Evolutionary conservation across 2,797 vertebrate species (phyloP).

Genomic region (Hyperoplus immaculatus): DNA sequence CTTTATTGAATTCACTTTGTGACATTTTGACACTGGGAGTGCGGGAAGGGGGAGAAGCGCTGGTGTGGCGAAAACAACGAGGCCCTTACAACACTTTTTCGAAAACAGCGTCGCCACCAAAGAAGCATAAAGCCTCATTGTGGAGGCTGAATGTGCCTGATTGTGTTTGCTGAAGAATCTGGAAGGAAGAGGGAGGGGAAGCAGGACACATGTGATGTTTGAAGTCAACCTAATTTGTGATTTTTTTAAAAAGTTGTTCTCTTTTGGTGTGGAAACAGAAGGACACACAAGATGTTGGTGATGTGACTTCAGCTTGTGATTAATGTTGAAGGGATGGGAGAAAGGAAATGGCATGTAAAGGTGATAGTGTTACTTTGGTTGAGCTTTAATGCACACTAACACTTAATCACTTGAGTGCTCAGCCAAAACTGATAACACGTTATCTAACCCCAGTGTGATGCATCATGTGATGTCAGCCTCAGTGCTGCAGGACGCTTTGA

Average conservation of each 20-base stretch:
- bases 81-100: slow-evolving; percentile 70
- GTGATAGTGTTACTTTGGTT: slow-evolving; percentile 21
- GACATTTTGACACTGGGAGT: slow-evolving; percentile 72
- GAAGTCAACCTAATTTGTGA: slow-evolving; percentile 61
- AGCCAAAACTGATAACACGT: slow-evolving; percentile 54
- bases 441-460: slow-evolving; percentile 58
- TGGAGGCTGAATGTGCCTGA: slow-evolving; percentile 77
- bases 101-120: slow-evolving; percentile 66
- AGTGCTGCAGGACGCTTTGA: slow-evolving; percentile 42
- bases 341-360: slow-evolving; percentile 18
- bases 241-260: slow-evolving; percentile 9
- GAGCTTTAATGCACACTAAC: slow-evolving; percentile 20
- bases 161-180: slow-evolving; percentile 75
- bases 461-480: slow-evolving; percentile 66
- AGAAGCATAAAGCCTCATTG: slow-evolving; percentile 81
- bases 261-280: not conserved
- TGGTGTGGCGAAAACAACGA: slow-evolving; percentile 71
- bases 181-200: slow-evolving; percentile 69
- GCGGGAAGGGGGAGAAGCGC: slow-evolving; percentile 7
- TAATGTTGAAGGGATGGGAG: not conserved
- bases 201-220: slow-evolving; percentile 68
- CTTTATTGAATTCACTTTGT: slow-evolving; percentile 67
- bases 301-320: slow-evolving; percentile 16
- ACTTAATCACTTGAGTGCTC: slow-evolving; percentile 16
- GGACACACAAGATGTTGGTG: not conserved